Evolutionary conservation across 53 echinoderm and acorn worm species (phyloP).

Genomic region (Zoroaster sp.): DNA sequence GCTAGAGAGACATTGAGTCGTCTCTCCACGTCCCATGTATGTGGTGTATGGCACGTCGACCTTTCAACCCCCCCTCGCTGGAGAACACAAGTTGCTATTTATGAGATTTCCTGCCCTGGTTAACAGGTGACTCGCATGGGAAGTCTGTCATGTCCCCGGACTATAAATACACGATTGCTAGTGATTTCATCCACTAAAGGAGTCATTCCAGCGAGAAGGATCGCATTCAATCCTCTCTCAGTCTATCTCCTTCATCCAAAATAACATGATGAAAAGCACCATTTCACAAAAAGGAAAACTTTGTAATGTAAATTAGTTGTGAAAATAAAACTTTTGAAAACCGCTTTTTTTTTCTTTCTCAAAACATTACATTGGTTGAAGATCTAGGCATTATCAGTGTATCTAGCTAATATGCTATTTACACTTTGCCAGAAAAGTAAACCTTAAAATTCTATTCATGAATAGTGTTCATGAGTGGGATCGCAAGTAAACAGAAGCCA

Average conservation of each 20-base stretch:
- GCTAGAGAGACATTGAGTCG: not conserved
- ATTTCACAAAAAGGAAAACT: too few species aligned
- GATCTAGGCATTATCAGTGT: too few species aligned
- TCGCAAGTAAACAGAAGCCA: too few species aligned
- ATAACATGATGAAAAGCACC: too few species aligned
- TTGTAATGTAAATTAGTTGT: too few species aligned
- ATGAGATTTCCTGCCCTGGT: slow-evolving; percentile 33
- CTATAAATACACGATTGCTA: not conserved
- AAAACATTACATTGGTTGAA: too few species aligned
- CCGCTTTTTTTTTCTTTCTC: too few species aligned
- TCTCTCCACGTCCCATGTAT: not conserved
- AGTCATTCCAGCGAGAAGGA: not conserved
- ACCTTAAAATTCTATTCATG: too few species aligned
- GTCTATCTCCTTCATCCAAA: not conserved
- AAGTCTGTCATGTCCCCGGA: not conserved
- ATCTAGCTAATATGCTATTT: too few species aligned
- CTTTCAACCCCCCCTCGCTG: not conserved
- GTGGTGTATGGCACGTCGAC: not conserved
- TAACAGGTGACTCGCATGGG: slow-evolving; percentile 18
- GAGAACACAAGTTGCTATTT: slow-evolving; percentile 24
- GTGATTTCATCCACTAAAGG: not conserved
- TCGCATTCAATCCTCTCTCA: not conserved
- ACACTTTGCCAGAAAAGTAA: too few species aligned
- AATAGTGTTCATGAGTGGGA: too few species aligned
- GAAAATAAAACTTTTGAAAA: too few species aligned